Evolutionary conservation across 2,888 invertebrate genomes (phyloP), one percentile per base, ranked within the genome.

Genomic region (Thecocarcelia acutangulata): DNA sequence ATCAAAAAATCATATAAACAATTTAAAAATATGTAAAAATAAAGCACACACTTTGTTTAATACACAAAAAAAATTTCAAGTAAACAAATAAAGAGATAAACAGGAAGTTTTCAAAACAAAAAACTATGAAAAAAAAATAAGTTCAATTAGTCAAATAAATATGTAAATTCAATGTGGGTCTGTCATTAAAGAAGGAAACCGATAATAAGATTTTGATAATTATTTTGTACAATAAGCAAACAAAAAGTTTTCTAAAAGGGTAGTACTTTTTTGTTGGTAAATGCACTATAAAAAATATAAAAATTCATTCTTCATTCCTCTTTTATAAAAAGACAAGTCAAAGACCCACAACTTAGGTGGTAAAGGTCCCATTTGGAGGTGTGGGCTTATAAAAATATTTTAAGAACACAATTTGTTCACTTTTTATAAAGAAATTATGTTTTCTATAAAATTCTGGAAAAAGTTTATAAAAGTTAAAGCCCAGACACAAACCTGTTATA

Each of bases 91-190:
- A 19, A 50, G 11, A 12, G 3, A 54, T n/a, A 56, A 56, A 44
- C 56, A 69, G 68, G 56, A 69, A 69, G 33, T 46, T n/a, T 8
- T 9, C 12, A 8, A 19, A 69, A 59, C n/a, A 68, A 42, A 9
- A 42, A 66, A 15, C 2, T 33, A 33, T 33, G 1, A 0, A 52
- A 52, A 52, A 48, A 50, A 24, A 4, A 2, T 40, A 6, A 11
- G 40, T 42, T 21, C 21, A 46, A 5, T 46, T 28, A 61, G 46
- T 28, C 11, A 61, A 28, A 19, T 42, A 12, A 24, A 24, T 24
- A n/a, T 28, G 28, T 28, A 33, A 33, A 21, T 8, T 15, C 24
- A 61, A 44, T 15, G 24, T 9, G 15, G 12, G 15, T 15, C n/a
- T 54, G 15, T 33, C 28, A 8, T 33, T 33, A 15, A n/a, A 33